Evolutionary conservation across 2,797 vertebrate species (phyloP), one percentile per base, ranked within the genome.

Genomic region (Muraenolepis orangiensis): DNA sequence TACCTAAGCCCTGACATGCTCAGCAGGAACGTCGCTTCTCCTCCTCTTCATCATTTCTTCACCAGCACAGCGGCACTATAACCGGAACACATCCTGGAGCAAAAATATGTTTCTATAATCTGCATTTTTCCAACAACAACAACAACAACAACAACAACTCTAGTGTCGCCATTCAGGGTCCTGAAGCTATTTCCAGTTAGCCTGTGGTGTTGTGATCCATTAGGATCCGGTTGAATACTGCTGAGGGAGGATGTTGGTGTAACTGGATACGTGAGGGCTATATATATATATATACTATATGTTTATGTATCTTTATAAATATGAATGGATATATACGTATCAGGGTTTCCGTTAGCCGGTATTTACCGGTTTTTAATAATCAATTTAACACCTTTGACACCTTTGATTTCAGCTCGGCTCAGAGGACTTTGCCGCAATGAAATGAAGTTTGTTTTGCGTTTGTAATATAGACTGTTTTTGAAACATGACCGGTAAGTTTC

Each of bases 41-140:
- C n/a, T 90, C 82, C 91, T 89, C 88, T 90, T 91, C 92, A 94
- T 94, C 88, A 94, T 91, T 94, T 93, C 94, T 94, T 94, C 91
- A 94, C 86, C 88, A 92, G 81, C 91, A 84, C 91, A 92, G 92
- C 91, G 91, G 12, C 81, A 83, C 90, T 86, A 78, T n/a, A n/a
- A n/a, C n/a, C 81, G 83, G 88, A n/a, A n/a, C 87, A 79, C 87
- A 88, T 90, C 87, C 87, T 87, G 86, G 87, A 88, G 84, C 84
- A 90, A 91, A 91, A 89, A 20, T 18, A 18, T 18, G 18, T 51
- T 86, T 91, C 92, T 90, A 88, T 90, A 87, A 88, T 91, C 91
- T 91, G 89, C 88, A 89, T 90, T 92, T 93, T 92, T 89, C 90
- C 86, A 85, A 89, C 74, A 87, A 88, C 90, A 90, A 91, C 78